Base-by-base conservation (phyloP, 2,113 vertebrate species). In the Barbus barbus region DNA sequence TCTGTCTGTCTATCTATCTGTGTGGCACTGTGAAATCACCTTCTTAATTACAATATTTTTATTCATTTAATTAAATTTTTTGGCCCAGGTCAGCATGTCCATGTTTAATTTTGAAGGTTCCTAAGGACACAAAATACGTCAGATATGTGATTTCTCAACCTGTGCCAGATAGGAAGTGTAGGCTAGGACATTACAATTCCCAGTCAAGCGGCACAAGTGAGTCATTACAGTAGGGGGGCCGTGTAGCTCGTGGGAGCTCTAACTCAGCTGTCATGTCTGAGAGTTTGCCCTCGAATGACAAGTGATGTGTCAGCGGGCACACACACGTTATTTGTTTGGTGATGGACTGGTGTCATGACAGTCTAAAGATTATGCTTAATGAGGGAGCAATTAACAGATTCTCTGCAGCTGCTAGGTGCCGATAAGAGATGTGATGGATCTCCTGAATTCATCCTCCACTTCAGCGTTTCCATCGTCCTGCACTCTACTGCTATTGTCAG, bases 221-320 rank as follows among this genome's bases (percentile, higher is more conserved):
- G 61, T 72, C 61, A 81, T 77, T 81, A 69, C 77, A n/a, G 51
- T 31, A 78, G 36, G 56, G 71, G 46, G 16, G 24, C 56, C 14
- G 9, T 53, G 78, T 61, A 26, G 58, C 79, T 33, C 12, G 33
- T 51, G 33, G 8, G 26, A 38, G 24, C 71, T 82, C 48, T 61
- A 14, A 46, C 79, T 76, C 73, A 74, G 67, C 67, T 82, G 53
- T 74, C 65, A 74, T 22, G 9, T 53, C 46, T 28, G 63, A 69
- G 61, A 41, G 60, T 77, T 76, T 5, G 9, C 79, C 58, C 58
- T 46, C 56, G n/a, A 41, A 67, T 81, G 58, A 85, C 84, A 82
- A 81, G 58, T 75, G 44, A 82, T 44, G 48, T 82, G 72, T 76
- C 46, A 83, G 69, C 33, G 26, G 41, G n/a, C 18, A 51, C n/a